phyloP scores from a whole-genome alignment of 92 coral and sea anemone species.

The Palythoa grandiflora region DNA sequence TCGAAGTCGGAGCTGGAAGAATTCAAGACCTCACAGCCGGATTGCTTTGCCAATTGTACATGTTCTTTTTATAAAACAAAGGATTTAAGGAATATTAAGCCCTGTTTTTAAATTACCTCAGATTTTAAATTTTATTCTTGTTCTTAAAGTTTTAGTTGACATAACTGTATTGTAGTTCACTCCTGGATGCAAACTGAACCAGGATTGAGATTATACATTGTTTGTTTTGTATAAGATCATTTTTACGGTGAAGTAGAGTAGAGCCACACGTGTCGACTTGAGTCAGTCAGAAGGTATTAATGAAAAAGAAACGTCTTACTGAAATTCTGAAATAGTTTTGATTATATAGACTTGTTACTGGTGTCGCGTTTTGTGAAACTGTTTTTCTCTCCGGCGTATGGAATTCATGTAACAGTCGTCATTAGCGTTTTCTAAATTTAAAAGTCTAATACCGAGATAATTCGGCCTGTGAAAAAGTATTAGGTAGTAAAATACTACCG shows the following conservation, averaged over 20 bases:
- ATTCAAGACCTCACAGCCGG: not conserved
- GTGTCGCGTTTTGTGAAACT: not conserved
- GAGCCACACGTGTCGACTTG: not conserved
- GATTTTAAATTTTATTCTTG: too few species aligned
- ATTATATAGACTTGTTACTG: not conserved
- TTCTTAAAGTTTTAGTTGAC: not conserved
- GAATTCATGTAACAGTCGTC: not conserved
- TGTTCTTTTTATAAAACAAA: conserved; percentile 3
- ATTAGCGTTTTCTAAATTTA: conserved; percentile 18
- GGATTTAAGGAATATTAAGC: not conserved
- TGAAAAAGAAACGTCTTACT: not conserved
- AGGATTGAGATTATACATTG: not conserved
- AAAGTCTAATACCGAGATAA: not conserved
- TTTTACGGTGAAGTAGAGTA: conserved; percentile 12
- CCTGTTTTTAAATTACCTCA: not conserved
- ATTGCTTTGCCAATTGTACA: not conserved
- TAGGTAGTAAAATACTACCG: not conserved
- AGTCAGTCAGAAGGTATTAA: not conserved
- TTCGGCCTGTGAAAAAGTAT: too few species aligned
- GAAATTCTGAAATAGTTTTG: not conserved
- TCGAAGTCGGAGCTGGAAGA: not conserved
- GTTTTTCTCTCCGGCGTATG: not conserved
- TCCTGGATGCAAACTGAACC: not conserved
- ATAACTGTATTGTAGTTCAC: not conserved
- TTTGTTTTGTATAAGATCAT: conserved; percentile 29